A percentile compares a stretch with the other conserved stretches of the same genome.
These are phyloP conservation scores for Morinoia aosen DNA, from an alignment of 2,888 invertebrate genomes.

Conservation along the genomic window DNA sequence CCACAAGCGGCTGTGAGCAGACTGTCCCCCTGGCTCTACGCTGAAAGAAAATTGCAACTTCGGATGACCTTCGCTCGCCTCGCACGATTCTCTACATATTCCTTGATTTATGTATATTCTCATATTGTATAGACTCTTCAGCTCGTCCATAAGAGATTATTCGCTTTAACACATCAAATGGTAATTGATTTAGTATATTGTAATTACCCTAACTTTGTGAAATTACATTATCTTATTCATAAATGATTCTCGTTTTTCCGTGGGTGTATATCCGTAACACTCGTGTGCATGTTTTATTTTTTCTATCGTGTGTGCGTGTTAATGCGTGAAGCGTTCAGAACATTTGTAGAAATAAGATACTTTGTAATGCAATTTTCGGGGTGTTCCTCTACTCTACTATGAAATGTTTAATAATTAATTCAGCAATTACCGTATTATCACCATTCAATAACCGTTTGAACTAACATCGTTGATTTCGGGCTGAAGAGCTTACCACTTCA, in stretches of 20 bases:
- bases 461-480: background rate
- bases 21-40: background rate
- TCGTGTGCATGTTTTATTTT: background rate
- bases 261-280: background rate
- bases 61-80: background rate
- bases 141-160: constrained; percentile 8
- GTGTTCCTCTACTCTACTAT: too few species aligned
- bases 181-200: background rate
- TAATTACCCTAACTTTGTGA: background rate
- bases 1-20: background rate
- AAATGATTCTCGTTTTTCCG: background rate
- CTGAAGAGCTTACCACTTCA: background rate
- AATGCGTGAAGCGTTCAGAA: background rate
- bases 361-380: background rate
- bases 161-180: background rate
- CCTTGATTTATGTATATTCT: background rate
- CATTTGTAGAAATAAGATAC: background rate
- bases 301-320: background rate
- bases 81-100: background rate
- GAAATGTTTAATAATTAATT: background rate
- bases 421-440: background rate
- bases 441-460: background rate
- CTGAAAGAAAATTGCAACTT: background rate
- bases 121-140: background rate
- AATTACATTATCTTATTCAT: background rate